A percentile compares a stretch with the other conserved stretches of the same genome.
Evolutionary conservation across 2,888 invertebrate species (phyloP).

Genomic region (Ectemnius lituratus): DNA sequence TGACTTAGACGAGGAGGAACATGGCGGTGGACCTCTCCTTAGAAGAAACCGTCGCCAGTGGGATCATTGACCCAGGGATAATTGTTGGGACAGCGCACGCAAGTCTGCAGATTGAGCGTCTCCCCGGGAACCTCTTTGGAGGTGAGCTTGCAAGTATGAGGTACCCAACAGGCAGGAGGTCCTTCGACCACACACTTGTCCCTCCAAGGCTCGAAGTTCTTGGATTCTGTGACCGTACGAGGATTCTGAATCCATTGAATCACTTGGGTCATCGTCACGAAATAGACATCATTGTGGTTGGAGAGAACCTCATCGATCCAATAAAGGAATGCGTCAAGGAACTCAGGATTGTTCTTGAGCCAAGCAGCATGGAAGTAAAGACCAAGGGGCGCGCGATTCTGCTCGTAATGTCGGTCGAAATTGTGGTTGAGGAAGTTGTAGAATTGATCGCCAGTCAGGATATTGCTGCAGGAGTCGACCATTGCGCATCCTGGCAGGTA

Average conservation of each 20-base stretch:
- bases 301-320: slow-evolving; percentile 94
- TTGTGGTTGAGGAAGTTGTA: slow-evolving; percentile 96
- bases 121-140: slow-evolving; percentile 96
- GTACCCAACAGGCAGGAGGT: slow-evolving; percentile 90
- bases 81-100: slow-evolving; percentile 94
- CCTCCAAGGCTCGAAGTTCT: slow-evolving; percentile 96
- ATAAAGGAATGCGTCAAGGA: slow-evolving; percentile 93
- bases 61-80: slow-evolving; percentile 97
- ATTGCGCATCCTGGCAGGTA: slow-evolving; percentile 94
- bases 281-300: slow-evolving; percentile 94
- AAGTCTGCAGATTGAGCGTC: slow-evolving; percentile 95
- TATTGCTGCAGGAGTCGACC: slow-evolving; percentile 97
- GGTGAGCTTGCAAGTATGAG: slow-evolving; percentile 93
- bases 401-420: slow-evolving; percentile 94
- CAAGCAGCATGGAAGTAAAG: slow-evolving; percentile 96
- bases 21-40: slow-evolving; percentile 73
- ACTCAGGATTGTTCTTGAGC: slow-evolving; percentile 95
- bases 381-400: slow-evolving; percentile 92
- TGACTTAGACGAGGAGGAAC: slow-evolving; percentile 60
- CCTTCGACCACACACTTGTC: slow-evolving; percentile 95
- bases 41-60: slow-evolving; percentile 93
- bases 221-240: slow-evolving; percentile 88
- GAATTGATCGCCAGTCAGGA: slow-evolving; percentile 94
- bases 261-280: slow-evolving; percentile 97
- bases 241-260: slow-evolving; percentile 98